A percentile compares a stretch with the other conserved stretches of the same genome.
phyloP scores from a whole-genome alignment of 2,113 vertebrate species.

The Gallinago paraguaiae region DNA sequence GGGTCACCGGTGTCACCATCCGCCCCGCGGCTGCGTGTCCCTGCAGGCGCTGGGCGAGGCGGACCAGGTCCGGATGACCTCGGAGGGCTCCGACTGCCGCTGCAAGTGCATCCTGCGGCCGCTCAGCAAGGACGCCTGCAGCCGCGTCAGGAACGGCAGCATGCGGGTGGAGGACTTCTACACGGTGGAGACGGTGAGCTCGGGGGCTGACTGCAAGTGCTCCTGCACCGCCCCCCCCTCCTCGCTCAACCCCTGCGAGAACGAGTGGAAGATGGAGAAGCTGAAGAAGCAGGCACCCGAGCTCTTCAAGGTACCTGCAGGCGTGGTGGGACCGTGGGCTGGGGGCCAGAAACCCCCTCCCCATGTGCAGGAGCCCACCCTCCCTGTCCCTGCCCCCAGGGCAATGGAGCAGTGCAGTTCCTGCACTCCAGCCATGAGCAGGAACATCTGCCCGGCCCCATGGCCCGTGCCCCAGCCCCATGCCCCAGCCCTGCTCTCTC shows the following conservation, averaged over 20 bases:
- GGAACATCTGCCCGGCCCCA: not conserved
- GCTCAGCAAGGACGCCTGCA: conserved; percentile 89
- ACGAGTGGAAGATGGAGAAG: conserved; percentile 96
- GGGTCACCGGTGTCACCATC: not conserved
- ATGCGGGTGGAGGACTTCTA: conserved; percentile 91
- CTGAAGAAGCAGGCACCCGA: conserved; percentile 94
- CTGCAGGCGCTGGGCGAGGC: conserved; percentile 84
- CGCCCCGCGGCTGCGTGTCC: rapidly evolving
- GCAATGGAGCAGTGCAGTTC: not conserved
- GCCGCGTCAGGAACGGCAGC: conserved; percentile 81
- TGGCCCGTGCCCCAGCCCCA: not conserved
- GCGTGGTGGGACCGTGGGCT: rapidly evolving
- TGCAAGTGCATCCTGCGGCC: conserved; percentile 97
- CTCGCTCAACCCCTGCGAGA: conserved; percentile 96
- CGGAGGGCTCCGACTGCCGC: conserved; percentile 94
- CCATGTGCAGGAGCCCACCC: rapidly evolving
- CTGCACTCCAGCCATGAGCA: rapidly evolving
- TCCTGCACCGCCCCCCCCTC: conserved; percentile 93
- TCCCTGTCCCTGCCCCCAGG: rapidly evolving
- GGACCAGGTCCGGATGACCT: conserved; percentile 93
- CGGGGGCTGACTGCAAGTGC: conserved; percentile 90
- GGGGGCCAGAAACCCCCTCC: not conserved
- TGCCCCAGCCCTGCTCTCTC: not conserved
- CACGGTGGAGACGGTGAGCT: conserved; percentile 95
- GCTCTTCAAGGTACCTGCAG: conserved; percentile 85